A percentile compares a stretch with the other conserved stretches of the same genome.
phyloP scores from a whole-genome alignment of 2,797 vertebrate species.

The Periophthalmus magnuspinnatus region DNA sequence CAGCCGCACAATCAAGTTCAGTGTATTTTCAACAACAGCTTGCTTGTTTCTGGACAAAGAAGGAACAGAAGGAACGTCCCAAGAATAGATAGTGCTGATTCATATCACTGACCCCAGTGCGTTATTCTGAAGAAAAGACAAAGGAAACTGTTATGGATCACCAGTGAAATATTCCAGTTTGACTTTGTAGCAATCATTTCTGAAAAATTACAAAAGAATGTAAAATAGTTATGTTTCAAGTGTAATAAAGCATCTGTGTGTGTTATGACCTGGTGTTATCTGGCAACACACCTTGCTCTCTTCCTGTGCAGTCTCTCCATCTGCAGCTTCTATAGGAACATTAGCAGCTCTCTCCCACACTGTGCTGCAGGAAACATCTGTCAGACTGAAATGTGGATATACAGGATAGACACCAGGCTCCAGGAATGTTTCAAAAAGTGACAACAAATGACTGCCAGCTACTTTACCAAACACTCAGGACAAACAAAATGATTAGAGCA shows the following conservation, averaged over 20 bases:
- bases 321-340: constrained; percentile 59
- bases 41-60: not conserved
- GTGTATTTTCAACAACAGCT: not conserved
- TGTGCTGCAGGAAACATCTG: constrained; percentile 73
- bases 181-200: not conserved
- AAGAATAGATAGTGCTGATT: not conserved
- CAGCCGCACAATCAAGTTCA: not conserved
- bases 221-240: not conserved
- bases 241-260: not conserved
- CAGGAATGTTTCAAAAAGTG: constrained; percentile 40
- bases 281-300: constrained; percentile 53
- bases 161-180: not conserved
- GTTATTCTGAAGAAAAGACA: not conserved
- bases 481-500: not conserved
- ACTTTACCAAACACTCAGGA: not conserved
- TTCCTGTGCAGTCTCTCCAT: constrained; percentile 47
- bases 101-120: not conserved
- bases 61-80: not conserved
- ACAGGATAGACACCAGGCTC: constrained; percentile 32
- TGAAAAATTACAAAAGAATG: not conserved
- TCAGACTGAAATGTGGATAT: constrained; percentile 37
- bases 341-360: constrained; percentile 42
- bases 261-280: constrained; percentile 40
- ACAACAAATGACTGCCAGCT: constrained; percentile 35
- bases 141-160: not conserved